Evolutionary conservation across 2,113 vertebrate genomes (phyloP), one percentile per base, ranked within the genome.

Genomic region (Abramis brama): DNA sequence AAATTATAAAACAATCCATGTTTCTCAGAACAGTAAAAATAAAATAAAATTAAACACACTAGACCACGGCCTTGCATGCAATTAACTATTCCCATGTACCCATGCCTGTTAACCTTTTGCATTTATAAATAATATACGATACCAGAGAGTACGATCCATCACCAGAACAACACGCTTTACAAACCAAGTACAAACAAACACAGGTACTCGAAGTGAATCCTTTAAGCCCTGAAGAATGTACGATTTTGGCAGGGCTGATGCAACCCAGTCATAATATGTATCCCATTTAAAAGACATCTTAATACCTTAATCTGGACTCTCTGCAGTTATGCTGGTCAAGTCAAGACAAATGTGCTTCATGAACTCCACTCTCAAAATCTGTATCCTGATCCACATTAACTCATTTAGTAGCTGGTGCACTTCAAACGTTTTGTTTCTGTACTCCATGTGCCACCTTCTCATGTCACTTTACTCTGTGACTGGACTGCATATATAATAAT

Each of bases 41-140:
- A 43, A 43, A 88, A 83, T 64, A 13, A 27, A 82, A 86, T 57
- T 9, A 27, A 77, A 81, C 30, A 55, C 74, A 39, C 70, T 45
- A 55, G 45, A 39, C 25, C 52, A 17, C 55, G 43, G 71, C 47
- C 71, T 64, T 81, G 70, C 57, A 36, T 82, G 52, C 86, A 85
- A 85, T 89, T 83, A 85, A 62, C 55, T 59, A 39, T 79, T n/a
- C 55, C 33, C 19, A 6, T n/a, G 50, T 78, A 30, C 64, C 60
- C 27, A 73, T 47, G 50, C 55, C 87, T 84, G 79, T 76, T 73
- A 68, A 79, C 55, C 23, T 19, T 75, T 88, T 85, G 39, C 87
- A 87, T 81, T 76, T 82, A 83, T 88, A 87, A 88, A 92, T 91
- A 85, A 91, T 87, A 86, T 64, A 90, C 45, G 78, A 52, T 73